A percentile compares a stretch with the other conserved stretches of the same genome.
These are phyloP conservation scores for Corythoichthys haematopterus DNA, from an alignment of 2,113 vertebrate genomes.

Conservation along the genomic window DNA sequence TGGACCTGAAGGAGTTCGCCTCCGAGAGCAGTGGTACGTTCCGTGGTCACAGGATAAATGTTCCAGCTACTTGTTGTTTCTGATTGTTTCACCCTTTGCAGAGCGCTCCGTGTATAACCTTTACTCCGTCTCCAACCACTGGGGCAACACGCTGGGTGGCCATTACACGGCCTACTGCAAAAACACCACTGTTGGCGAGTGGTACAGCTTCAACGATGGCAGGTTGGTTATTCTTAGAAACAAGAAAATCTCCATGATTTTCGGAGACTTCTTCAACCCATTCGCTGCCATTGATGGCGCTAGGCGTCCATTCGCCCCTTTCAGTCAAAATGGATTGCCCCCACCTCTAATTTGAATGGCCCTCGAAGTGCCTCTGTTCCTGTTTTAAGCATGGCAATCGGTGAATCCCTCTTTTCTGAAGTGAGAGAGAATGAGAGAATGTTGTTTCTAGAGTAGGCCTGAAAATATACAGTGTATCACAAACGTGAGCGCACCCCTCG, in stretches of 20 bases:
- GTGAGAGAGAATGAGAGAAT: too few relatives aligned
- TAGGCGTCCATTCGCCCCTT: too few relatives aligned
- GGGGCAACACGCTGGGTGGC: slow-evolving; percentile 89
- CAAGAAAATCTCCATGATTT: neutral
- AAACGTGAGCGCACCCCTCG: too few relatives aligned
- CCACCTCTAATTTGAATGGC: too few relatives aligned
- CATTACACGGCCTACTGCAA: slow-evolving; percentile 96
- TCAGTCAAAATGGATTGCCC: too few relatives aligned
- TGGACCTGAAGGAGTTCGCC: slow-evolving; percentile 89
- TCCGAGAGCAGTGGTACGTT: slow-evolving; percentile 83
- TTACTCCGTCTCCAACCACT: slow-evolving; percentile 94
- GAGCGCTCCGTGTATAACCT: slow-evolving; percentile 87
- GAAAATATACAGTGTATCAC: too few relatives aligned
- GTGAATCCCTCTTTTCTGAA: too few relatives aligned
- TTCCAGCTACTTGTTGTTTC: neutral
- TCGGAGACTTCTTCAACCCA: too few relatives aligned
- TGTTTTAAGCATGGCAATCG: too few relatives aligned
- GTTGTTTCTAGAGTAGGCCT: too few relatives aligned
- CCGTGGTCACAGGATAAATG: neutral
- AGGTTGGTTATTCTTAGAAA: slow-evolving; percentile 66
- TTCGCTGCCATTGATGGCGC: too few relatives aligned
- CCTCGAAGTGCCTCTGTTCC: too few relatives aligned
- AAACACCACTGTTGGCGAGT: slow-evolving; percentile 82
- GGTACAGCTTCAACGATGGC: slow-evolving; percentile 92
- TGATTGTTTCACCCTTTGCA: slow-evolving; percentile 42